A percentile compares a stretch with the other conserved stretches of the same genome.
These are phyloP conservation scores for Saguinus imperator DNA, from an alignment of 2,113 vertebrate genomes.

Conservation along the genomic window DNA sequence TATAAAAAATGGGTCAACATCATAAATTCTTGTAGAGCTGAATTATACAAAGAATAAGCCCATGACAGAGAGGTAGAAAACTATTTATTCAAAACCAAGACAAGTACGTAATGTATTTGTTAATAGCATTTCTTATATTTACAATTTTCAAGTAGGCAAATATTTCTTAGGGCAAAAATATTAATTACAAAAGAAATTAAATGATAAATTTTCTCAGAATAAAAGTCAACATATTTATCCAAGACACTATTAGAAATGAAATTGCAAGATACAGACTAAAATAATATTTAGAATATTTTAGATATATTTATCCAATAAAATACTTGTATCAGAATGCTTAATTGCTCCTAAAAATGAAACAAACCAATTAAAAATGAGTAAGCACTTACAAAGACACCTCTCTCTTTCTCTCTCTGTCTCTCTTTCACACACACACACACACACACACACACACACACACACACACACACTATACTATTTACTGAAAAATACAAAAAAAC, in stretches of 20 bases:
- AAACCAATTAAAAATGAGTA: neutral
- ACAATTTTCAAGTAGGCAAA: neutral
- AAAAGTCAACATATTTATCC: neutral
- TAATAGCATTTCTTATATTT: neutral
- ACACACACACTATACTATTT: neutral
- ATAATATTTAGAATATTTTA: neutral
- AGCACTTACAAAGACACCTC: neutral
- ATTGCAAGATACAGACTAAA: neutral
- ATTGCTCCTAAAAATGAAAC: neutral
- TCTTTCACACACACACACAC: neutral
- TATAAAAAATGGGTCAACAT: neutral
- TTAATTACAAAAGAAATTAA: neutral
- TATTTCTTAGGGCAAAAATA: neutral
- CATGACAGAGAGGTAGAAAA: neutral
- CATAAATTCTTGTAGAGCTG: neutral
- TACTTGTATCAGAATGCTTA: neutral
- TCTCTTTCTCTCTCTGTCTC: neutral
- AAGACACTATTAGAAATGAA: neutral
- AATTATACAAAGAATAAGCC: neutral
- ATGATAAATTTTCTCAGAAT: neutral
- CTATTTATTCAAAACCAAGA: neutral
- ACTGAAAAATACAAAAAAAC: neutral
- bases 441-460: neutral
- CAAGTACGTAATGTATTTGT: neutral
- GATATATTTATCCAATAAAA: neutral